phyloP scores from a whole-genome alignment of 30 jellyfish, hydroid and myxozoan genomes.

The Aurelia aurita region DNA sequence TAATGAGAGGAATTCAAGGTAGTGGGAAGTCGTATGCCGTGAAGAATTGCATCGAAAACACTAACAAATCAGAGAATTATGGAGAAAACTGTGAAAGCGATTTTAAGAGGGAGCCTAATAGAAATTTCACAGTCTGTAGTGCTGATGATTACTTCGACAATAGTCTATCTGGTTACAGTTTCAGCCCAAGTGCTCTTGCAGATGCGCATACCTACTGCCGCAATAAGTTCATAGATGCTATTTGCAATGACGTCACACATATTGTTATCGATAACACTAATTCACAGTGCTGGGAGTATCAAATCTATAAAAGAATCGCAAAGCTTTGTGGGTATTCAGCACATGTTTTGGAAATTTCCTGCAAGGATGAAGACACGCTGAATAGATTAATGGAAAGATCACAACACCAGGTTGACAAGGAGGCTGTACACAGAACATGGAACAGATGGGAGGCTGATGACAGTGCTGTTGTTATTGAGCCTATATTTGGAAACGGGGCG shows the following conservation, averaged over 20 bases:
- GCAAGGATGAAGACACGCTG: slow-evolving; percentile 58
- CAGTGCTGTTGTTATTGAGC: slow-evolving; percentile 47
- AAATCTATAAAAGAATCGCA: slow-evolving; percentile 80
- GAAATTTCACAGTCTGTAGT: slow-evolving; percentile 66
- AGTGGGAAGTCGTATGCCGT: slow-evolving; percentile 82
- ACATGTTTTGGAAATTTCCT: slow-evolving; percentile 70
- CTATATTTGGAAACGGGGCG: slow-evolving; percentile 7
- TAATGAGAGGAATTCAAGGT: slow-evolving; percentile 99
- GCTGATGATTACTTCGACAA: slow-evolving; percentile 91
- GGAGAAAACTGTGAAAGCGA: background rate
- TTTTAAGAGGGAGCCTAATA: background rate
- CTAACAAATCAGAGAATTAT: slow-evolving; percentile 6
- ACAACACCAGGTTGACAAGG: slow-evolving; percentile 72
- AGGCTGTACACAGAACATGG: slow-evolving; percentile 65
- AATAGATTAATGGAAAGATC: slow-evolving; percentile 55
- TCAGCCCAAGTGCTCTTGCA: slow-evolving; percentile 65
- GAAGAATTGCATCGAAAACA: slow-evolving; percentile 18
- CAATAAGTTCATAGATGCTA: slow-evolving; percentile 62
- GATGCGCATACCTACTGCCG: slow-evolving; percentile 90
- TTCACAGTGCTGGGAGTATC: slow-evolving; percentile 93
- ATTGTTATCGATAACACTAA: slow-evolving; percentile 90
- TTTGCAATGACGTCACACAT: slow-evolving; percentile 2
- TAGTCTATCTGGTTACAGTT: slow-evolving; percentile 39
- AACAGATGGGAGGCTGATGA: slow-evolving; percentile 90
- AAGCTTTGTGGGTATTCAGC: slow-evolving; percentile 71